Evolutionary conservation across 2,888 invertebrate species (phyloP).

Genomic region (Amblyjoppa fuscipennis): DNA sequence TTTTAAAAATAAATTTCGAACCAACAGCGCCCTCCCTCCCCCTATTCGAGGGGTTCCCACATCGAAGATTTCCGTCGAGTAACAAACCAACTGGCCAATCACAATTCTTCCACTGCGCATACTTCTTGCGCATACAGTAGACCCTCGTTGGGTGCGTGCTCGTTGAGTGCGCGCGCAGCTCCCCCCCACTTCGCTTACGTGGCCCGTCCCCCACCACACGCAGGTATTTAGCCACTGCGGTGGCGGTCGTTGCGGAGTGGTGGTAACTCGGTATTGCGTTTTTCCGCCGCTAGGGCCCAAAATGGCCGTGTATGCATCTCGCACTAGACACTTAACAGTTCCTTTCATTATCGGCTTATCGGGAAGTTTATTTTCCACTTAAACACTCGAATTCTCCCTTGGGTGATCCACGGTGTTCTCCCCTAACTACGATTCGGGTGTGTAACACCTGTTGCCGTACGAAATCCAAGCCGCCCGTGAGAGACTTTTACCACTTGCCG

Average conservation of each 20-base stretch:
- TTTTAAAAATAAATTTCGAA: background rate
- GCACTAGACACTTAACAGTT: background rate
- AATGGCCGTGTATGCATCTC: background rate
- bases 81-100: background rate
- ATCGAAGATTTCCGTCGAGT: background rate
- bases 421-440: background rate
- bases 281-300: background rate
- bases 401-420: too few species aligned
- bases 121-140: background rate
- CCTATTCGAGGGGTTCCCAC: too few species aligned
- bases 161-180: background rate
- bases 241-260: background rate
- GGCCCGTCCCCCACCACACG: background rate
- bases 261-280: background rate
- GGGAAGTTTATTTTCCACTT: background rate
- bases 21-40: too few species aligned
- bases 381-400: background rate
- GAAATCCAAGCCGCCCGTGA: background rate
- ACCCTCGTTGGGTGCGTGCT: background rate
- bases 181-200: background rate
- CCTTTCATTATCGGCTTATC: background rate
- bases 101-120: background rate
- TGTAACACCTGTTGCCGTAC: background rate
- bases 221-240: background rate
- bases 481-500: constrained; percentile 30